A percentile compares a stretch with the other conserved stretches of the same genome.
These are phyloP conservation scores for Stegana nigrithorax DNA, from an alignment of 2,888 invertebrate genomes.

Conservation along the genomic window DNA sequence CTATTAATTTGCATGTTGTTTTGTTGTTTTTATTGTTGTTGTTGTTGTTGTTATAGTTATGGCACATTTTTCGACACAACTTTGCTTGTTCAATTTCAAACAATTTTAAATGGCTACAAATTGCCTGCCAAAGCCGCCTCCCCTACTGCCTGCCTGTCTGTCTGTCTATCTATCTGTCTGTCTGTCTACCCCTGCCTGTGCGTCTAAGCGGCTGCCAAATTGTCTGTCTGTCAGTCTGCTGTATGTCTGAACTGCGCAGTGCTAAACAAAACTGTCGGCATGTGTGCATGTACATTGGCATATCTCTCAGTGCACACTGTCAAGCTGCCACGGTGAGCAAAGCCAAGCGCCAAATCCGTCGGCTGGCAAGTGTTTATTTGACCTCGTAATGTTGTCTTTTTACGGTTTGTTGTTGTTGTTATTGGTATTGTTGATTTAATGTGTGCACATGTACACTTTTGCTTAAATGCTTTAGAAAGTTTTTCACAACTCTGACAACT, in stretches of 20 bases:
- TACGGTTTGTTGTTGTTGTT: not conserved
- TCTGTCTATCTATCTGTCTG: not conserved
- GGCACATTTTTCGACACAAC: not conserved
- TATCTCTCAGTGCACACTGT: slow-evolving; percentile 11
- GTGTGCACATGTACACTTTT: too few species aligned
- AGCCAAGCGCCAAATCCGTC: not conserved
- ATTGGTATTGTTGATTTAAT: not conserved
- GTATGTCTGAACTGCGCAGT: too few species aligned
- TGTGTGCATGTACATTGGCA: too few species aligned
- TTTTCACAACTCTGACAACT: too few species aligned
- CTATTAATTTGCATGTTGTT: slow-evolving; percentile 16
- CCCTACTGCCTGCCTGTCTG: not conserved
- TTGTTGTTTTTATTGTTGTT: slow-evolving; percentile 5
- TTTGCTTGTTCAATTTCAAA: slow-evolving; percentile 43
- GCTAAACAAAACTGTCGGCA: too few species aligned
- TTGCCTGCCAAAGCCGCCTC: slow-evolving; percentile 47
- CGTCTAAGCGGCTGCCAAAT: too few species aligned
- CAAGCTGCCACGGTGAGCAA: not conserved
- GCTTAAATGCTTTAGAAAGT: too few species aligned
- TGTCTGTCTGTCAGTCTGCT: slow-evolving; percentile 4
- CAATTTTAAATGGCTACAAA: slow-evolving; percentile 57
- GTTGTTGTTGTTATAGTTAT: not conserved
- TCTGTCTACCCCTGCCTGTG: too few species aligned
- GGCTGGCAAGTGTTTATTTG: slow-evolving; percentile 3
- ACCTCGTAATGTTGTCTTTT: slow-evolving; percentile 5